Conservation (phyloP, 1,140 invertebrate species). For the Plectrocnemia conspersa region DNA sequence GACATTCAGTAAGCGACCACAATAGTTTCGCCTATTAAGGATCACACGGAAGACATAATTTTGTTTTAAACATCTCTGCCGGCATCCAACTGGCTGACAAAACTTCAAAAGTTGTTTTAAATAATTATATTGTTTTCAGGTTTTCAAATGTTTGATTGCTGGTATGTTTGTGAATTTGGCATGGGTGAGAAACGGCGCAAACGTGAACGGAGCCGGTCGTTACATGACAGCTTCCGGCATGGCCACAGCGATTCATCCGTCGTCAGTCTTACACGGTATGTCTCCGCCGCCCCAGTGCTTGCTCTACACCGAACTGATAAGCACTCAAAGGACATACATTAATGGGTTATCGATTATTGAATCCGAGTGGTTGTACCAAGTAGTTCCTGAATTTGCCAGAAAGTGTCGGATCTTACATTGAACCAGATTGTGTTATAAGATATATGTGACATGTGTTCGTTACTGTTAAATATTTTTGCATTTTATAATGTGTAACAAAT, state of each 20-base stretch:
- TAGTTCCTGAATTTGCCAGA: constrained; percentile 49
- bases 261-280: constrained; percentile 63
- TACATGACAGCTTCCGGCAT: constrained; percentile 42
- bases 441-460: no score
- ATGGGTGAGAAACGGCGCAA: constrained; percentile 74
- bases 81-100: no score
- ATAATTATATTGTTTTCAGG: constrained; percentile 34
- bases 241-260: constrained; percentile 70
- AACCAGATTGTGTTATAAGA: no score
- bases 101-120: no score
- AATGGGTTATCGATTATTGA: constrained; percentile 68
- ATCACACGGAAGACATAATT: no score
- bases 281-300: constrained; percentile 69
- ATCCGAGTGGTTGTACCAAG: constrained; percentile 66
- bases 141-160: constrained; percentile 74
- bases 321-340: constrained; percentile 80
- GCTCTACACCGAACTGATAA: constrained; percentile 86
- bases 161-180: constrained; percentile 88
- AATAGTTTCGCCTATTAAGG: no score
- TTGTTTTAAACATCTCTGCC: no score
- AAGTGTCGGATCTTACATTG: constrained; percentile 32
- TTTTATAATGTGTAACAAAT: no score
- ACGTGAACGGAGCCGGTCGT: constrained; percentile 41
- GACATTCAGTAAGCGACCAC: no score
- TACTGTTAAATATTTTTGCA: no score